Base-by-base conservation (phyloP, 2,888 invertebrate species). In the Dascillus cervinus region DNA sequence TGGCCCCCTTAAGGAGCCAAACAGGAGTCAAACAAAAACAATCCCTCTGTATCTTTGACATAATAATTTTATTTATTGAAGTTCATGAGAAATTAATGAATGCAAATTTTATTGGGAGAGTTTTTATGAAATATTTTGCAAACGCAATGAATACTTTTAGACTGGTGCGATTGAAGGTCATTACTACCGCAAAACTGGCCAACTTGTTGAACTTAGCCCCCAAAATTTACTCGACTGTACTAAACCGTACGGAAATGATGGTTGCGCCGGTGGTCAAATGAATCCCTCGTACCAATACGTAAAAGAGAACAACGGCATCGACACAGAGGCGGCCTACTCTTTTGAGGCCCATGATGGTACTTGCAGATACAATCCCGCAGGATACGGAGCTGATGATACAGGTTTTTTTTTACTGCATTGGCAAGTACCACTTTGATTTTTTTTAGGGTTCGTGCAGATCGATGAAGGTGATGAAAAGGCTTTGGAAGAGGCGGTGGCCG, bases 401-500 rank as follows among this genome's bases (percentile, higher is more conserved):
- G 48, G 48, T 46, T 2, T 11, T 8, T 6, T 17, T 8, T 17
- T 6, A 17, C 4, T 17, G 5, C 4, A 17, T 6, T 6, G 5
- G 11, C 10, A 22, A 22, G 11, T 8, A n/a, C 10, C 5, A 8
- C 22, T 5, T 1, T 22, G 11, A 10, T n/a, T 4, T 3, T 10
- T 45, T 64, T 71, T 70, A 29, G 90, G 90, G 5, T 87, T 74
- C 58, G 73, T 77, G 32, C 83, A 86, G 58, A 67, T 92, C 37
- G 75, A 80, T 1, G 51, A 67, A 32, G 85, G 82, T 1, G 74
- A 79, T 56, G 94, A 94, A 64, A 57, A 72, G 10, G 77, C 78
- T 52, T 68, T 94, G 53, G 73, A 76, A 66, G 65, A 71, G 41
- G 92, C 90, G 4, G 76, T 91, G 26, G 90, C 90, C 32, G 83